Base-by-base conservation (phyloP, 2,888 invertebrate species). In the Volucella inflata region DNA sequence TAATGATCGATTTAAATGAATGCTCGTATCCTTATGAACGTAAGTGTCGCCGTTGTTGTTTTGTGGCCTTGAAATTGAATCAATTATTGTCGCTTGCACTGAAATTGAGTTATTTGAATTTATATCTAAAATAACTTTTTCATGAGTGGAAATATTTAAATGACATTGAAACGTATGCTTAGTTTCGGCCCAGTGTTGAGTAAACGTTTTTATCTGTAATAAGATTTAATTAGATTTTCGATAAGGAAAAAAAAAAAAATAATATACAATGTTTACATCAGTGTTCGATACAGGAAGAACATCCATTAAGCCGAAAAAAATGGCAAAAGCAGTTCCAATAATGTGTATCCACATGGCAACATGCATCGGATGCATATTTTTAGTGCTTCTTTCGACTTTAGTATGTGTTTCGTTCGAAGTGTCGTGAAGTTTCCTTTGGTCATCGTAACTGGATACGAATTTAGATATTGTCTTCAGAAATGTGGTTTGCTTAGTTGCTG, bases 231-330 rank as follows among this genome's bases (percentile, higher is more conserved):
- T 14, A 30, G 16, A 11, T 42, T 2, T 8, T 8, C 1, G 11
- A 2, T 30, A 59, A 59, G 12, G 8, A 50, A 17, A 8, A 11
- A 11, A 68, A n/a, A 1, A 16, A 14, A 2, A 4, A 62, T n/a
- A 44, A 42, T 59, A 14, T 38, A 21, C 4, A 8, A 9, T 10
- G 67, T 68, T 76, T 72, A 84, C 83, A 57, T 79, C 62, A 65
- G 72, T 77, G 6, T 94, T 94, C 76, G 94, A 90, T 64, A 92
- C 91, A 10, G 93, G 93, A 82, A 94, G 89, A 46, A 93, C 91
- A 89, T 94, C 93, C 17, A 93, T 91, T 93, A 93, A 93, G 76
- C 93, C 93, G 59, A 93, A 89, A 2, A 90, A 87, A 64, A 93
- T 71, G 48, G 93, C 90, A 30, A 92, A 88, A n/a, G 92, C 80